Percentiles rank a stretch among this genome's conserved stretches.
These are phyloP conservation scores for Apodemus speciosus DNA, from an alignment of 2,113 vertebrate species.

Conservation along the genomic window DNA sequence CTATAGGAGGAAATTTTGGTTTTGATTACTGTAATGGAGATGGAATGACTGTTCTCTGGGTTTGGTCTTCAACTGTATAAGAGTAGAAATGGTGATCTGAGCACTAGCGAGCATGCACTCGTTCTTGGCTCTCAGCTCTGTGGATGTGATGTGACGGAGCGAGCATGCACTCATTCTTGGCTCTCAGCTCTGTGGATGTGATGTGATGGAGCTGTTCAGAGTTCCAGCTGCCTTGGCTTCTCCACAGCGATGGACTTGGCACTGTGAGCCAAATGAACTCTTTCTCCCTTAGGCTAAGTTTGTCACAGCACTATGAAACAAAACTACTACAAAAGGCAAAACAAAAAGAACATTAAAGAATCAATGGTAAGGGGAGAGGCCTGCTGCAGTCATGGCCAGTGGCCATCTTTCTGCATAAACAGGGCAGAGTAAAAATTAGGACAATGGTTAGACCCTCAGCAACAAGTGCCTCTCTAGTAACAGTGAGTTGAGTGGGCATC, in stretches of 20 bases:
- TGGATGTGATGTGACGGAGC: no score
- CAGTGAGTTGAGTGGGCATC: not conserved
- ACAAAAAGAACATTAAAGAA: not conserved
- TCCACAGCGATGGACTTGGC: not conserved
- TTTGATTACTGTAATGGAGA: not conserved
- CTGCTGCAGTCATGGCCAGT: not conserved
- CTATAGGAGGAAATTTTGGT: not conserved
- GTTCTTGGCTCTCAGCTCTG: not conserved
- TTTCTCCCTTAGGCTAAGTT: not conserved
- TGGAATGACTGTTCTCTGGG: no score
- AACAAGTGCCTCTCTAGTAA: not conserved
- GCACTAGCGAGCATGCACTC: fast-evolving
- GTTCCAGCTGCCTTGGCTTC: not conserved
- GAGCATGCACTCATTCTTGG: not conserved
- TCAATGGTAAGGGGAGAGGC: not conserved
- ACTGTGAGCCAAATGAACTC: not conserved
- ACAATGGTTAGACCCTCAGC: not conserved
- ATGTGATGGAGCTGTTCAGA: not conserved
- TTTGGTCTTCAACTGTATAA: not conserved
- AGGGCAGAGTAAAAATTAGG: not conserved
- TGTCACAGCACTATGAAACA: not conserved
- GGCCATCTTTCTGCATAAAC: not conserved
- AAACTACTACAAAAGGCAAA: not conserved
- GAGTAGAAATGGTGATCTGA: not conserved
- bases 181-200: not conserved